phyloP scores from a whole-genome alignment of 2,797 vertebrate species.

The Peromyscus melanophrys region DNA sequence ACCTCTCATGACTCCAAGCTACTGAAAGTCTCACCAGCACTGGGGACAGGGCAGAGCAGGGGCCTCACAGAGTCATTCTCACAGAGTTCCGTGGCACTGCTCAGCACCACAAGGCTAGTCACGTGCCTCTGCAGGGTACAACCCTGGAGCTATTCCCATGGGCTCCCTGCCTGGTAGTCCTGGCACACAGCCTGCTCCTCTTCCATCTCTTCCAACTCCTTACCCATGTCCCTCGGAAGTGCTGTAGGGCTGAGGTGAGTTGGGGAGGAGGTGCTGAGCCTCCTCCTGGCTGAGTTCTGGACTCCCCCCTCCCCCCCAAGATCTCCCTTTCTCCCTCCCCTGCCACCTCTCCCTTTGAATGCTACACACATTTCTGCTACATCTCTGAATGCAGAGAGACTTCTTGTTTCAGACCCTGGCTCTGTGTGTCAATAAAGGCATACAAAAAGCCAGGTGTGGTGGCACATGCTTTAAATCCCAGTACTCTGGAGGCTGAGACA shows the following conservation, averaged over 20 bases:
- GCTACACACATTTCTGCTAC: neutral
- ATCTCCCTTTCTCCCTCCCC: neutral
- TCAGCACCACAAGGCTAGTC: conserved; percentile 92
- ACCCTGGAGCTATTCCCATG: conserved; percentile 92
- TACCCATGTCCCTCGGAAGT: conserved; percentile 89
- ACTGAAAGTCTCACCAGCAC: accelerated
- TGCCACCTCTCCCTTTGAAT: neutral
- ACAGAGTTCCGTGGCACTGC: conserved; percentile 96
- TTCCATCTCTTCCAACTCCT: conserved; percentile 93
- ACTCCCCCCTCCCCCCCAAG: neutral
- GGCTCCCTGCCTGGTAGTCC: conserved; percentile 88
- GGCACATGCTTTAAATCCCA: neutral
- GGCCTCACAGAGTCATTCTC: conserved; percentile 94
- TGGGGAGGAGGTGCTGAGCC: neutral
- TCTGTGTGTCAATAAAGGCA: neutral
- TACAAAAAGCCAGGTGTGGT: neutral
- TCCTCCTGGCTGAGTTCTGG: neutral
- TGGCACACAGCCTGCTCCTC: conserved; percentile 91
- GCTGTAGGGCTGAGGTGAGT: conserved; percentile 89
- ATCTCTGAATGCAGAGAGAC: neutral
- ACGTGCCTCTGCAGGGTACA: conserved; percentile 92
- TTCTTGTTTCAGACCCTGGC: neutral
- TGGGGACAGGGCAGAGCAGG: neutral
- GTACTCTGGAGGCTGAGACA: neutral
- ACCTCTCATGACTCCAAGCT: neutral